phyloP scores from a whole-genome alignment of 2,888 invertebrate species.

The Eumerus sabulonum region DNA sequence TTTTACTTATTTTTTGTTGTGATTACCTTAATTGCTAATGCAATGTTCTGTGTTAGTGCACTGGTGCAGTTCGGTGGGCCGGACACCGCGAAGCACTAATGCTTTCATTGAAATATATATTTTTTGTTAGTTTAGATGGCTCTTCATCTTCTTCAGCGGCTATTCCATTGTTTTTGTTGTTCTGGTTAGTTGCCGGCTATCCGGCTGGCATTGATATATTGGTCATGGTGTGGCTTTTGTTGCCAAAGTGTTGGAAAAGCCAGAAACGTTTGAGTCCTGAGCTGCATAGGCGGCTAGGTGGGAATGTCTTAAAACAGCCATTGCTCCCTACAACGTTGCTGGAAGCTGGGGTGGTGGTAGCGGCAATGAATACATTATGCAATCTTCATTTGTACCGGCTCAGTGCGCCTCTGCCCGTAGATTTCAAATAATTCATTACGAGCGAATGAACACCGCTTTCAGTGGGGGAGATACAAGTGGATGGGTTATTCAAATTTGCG shows the following conservation, averaged over 20 bases:
- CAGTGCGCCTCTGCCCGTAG: slow-evolving; percentile 34
- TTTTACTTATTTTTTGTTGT: slow-evolving; percentile 41
- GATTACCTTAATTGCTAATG: slow-evolving; percentile 57
- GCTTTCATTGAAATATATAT: slow-evolving; percentile 40
- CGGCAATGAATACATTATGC: slow-evolving; percentile 54
- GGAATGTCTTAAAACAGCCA: slow-evolving; percentile 38
- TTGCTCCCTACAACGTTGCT: slow-evolving; percentile 48
- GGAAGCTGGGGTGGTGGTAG: slow-evolving; percentile 26
- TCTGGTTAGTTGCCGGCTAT: slow-evolving; percentile 28
- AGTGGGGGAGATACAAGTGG: slow-evolving; percentile 6
- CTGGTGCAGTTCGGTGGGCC: slow-evolving; percentile 7
- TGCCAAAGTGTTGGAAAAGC: slow-evolving; percentile 46
- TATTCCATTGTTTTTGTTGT: not conserved
- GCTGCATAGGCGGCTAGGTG: too few species aligned
- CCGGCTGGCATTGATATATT: slow-evolving; percentile 66
- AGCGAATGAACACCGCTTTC: not conserved
- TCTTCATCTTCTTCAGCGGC: not conserved
- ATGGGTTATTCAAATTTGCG: slow-evolving; percentile 12
- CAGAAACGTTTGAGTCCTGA: slow-evolving; percentile 3
- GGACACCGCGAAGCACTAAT: slow-evolving; percentile 41
- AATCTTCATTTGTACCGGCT: slow-evolving; percentile 57
- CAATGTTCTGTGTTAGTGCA: slow-evolving; percentile 28
- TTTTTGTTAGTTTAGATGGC: slow-evolving; percentile 7
- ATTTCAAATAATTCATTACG: slow-evolving; percentile 36
- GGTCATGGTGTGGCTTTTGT: slow-evolving; percentile 64